Base-by-base conservation (phyloP, 2,797 vertebrate species). In the Hipposideros larvatus region DNA sequence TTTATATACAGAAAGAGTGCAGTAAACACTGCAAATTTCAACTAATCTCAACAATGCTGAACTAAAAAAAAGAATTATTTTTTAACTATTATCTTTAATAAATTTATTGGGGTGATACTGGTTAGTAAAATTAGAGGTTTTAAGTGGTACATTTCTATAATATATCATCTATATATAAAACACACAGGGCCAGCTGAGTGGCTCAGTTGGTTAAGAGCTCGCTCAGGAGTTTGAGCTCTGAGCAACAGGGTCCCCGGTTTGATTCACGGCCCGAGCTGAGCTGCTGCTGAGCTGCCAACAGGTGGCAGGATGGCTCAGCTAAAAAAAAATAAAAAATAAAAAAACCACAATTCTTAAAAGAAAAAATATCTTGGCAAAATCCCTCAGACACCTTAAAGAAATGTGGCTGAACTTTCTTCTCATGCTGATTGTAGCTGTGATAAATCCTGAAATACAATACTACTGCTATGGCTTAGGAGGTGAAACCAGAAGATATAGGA, bases 401-500 rank as follows among this genome's bases (percentile, higher is more conserved):
- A 73, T 87, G 43, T 91, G 46, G 37, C 68, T 46, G 10, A 92
- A 75, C 22, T n/a, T 88, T 79, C 63, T 37, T 83, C 74, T 79
- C 78, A 43, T 87, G 65, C 19, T 22, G 55, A 65, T 48, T 82
- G 43, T 80, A 86, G 73, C 37, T 68, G 8, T 91, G 82, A 74
- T 41, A 85, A 95, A 92, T 43, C n/a, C 82, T 79, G 41, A 91
- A 86, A 82, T 28, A 85, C 22, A 91, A 48, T 43, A 92, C 61
- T 57, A 78, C 41, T 57, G 57, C 55, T 87, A 63, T 66, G 53
- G 31, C 48, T 77, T 48, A 94, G 41, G 59, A 48, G 14, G n/a
- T 73, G 24, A 95, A 96, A 74, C 41, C 37, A 84, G 77, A 55
- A 73, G 71, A 16, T 41, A 82, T 1, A 78, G 26, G 21, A 63